Conservation (phyloP, 30 jellyfish, hydroid and myxozoan genomes). For the Aurelia sp. region DNA sequence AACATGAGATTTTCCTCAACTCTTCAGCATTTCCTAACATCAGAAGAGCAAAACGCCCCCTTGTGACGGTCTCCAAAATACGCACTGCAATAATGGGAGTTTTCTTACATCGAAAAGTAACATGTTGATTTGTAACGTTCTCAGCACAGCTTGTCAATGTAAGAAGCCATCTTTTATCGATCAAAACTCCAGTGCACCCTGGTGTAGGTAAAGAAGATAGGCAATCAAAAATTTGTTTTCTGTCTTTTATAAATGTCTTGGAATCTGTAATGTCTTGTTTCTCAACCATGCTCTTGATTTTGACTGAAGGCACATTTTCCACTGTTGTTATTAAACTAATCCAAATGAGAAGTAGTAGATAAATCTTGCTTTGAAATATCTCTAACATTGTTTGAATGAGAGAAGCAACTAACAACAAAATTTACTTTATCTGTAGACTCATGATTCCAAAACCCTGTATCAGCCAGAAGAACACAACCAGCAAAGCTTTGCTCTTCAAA, state of each 20-base stretch:
- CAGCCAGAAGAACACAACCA: too few species aligned
- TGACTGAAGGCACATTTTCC: not conserved
- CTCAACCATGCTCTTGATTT: not conserved
- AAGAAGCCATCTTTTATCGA: constrained; percentile 27
- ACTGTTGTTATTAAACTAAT: not conserved
- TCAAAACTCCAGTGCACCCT: constrained; percentile 33
- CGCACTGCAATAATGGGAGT: not conserved
- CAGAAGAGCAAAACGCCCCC: constrained; percentile 30
- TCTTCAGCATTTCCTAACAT: not conserved
- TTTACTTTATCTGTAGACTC: not conserved
- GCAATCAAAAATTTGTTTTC: not conserved
- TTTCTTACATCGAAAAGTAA: constrained; percentile 3
- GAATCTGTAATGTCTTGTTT: not conserved
- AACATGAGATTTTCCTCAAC: constrained; percentile 9
- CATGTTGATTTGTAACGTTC: not conserved
- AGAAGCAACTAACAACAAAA: not conserved
- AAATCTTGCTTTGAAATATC: not conserved
- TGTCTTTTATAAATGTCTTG: not conserved
- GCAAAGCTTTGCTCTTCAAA: too few species aligned
- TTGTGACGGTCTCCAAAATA: constrained; percentile 6
- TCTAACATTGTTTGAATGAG: not conserved
- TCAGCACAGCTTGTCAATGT: constrained; percentile 24
- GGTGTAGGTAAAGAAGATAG: constrained; percentile 19
- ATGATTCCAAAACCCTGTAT: too few species aligned
- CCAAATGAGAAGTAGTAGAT: not conserved